Base-by-base conservation (phyloP, 2,888 invertebrate genomes). In the Erebia aethiops region DNA sequence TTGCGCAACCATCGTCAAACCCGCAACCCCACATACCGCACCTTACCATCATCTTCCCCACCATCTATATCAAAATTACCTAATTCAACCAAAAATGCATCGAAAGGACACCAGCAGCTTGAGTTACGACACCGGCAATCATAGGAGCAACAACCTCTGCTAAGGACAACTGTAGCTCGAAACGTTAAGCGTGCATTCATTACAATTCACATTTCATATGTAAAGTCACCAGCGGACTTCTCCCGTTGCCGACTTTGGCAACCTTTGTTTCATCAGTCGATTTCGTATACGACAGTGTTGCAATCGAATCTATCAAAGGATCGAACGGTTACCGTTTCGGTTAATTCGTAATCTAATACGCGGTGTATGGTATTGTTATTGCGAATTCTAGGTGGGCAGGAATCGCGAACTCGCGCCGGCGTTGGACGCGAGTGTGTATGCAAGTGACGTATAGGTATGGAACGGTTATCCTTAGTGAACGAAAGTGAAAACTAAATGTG, bases 401-500 rank as follows among this genome's bases (percentile, higher is more conserved):
- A 68, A 57, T 60, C 43, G 64, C 46, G 62, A 62, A 62, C 43
- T 60, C 49, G 41, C 35, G 26, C 49, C 16, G 64, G 41, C 16
- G 43, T 46, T 13, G 61, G 41, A 4, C 70, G 56, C 64, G 54
- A 56, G 75, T 71, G 65, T 58, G 76, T 75, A 76, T 72, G 76
- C 72, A 71, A 73, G 78, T 79, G 78, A 78, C 77, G 78, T 77
- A 77, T 76, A 71, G 74, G 84, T 84, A 82, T 87, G 87, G 87
- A 91, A 92, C 92, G 90, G 92, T 92, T 93, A 93, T 93, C 92
- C 93, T 93, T 92, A 90, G 89, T 87, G 84, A 91, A 92, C 87
- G 93, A 93, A 93, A 93, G 93, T 93, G 93, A 93, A 93, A 93
- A 92, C 90, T 91, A 90, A 89, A 91, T 89, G 89, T 88, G 87